Evolutionary conservation across 2,888 invertebrate species (phyloP).

Genomic region (Allophyes oxyacanthae): DNA sequence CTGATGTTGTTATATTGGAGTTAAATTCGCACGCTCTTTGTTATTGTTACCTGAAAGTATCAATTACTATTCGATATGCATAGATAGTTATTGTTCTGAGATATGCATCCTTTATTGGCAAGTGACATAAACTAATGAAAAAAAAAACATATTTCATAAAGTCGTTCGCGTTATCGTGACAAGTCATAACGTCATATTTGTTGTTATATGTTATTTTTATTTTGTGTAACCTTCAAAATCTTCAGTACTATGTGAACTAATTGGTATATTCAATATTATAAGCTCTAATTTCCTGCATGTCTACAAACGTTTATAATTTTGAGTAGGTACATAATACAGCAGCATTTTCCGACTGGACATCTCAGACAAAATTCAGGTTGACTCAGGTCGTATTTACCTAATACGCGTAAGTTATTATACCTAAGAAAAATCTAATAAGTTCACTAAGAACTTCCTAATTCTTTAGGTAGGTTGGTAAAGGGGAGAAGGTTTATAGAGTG

Average conservation of each 20-base stretch:
- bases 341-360: not conserved
- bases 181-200: constrained; percentile 46
- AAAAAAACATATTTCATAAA: constrained; percentile 15
- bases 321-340: constrained; percentile 2
- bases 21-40: too few species aligned
- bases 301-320: not conserved
- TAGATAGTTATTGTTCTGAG: too few species aligned
- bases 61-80: too few species aligned
- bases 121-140: not conserved
- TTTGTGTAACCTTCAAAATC: constrained; percentile 54
- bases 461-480: too few species aligned
- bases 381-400: not conserved
- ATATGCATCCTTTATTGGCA: constrained; percentile 13
- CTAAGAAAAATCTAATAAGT: too few species aligned
- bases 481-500: too few species aligned
- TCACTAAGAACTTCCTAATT: too few species aligned
- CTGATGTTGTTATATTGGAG: too few species aligned
- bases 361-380: constrained; percentile 5
- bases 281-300: constrained; percentile 1
- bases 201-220: constrained; percentile 53
- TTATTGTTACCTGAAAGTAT: too few species aligned
- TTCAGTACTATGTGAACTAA: constrained; percentile 50
- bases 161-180: constrained; percentile 24
- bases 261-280: constrained; percentile 17
- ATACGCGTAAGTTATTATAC: not conserved